Base-by-base conservation (phyloP, 1,140 invertebrate species). In the Macrobrachium rosenbergii region DNA sequence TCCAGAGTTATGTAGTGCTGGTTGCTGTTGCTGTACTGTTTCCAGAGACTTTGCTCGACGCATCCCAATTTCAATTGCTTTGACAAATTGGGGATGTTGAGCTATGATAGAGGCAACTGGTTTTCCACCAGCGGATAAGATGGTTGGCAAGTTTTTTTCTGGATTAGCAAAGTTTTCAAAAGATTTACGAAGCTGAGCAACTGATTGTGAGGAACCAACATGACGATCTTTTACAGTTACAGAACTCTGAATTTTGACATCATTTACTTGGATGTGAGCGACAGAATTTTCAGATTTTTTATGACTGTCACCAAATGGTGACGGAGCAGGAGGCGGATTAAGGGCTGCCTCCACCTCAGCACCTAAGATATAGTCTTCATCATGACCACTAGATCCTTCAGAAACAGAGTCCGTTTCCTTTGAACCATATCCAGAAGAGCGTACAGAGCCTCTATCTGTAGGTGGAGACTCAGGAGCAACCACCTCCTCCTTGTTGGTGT, bases 341-440 rank as follows among this genome's bases (percentile, higher is more conserved):
- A 17, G 28, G 10, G n/a, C n/a, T 11, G 58, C 17, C n/a, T 16
- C 6, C 16, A 60, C 58, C 45, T 59, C 64, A 16, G 67, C 69
- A 10, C 67, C 82, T 28, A 69, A 16, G 17, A 62, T 45, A 17
- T 83, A 67, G 16, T 89, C 83, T 21, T 80, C 81, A 3, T 80
- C 81, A 11, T 81, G 84, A 63, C 19, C 77, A 10, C 86, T 83
- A 60, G 88, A 89, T 19, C 62, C 64, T 37, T 89, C 82, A 19
- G 88, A 89, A 3, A 76, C 82, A 2, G 88, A 89, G 52, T 89
- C 88, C 2, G 83, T 86, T 69, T 89, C 88, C 62, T 89, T 89
- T 14, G 88, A 89, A 3, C 88, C 88, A 69, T 89, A 89, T 14
- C 88, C 88, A 10, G 88, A 89, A 2, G 88, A 89, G 45, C 88